Percentiles rank a stretch among this genome's conserved stretches.
Conservation (phyloP, 2,113 vertebrate genomes). For the Sceloporus tristichus region DNA sequence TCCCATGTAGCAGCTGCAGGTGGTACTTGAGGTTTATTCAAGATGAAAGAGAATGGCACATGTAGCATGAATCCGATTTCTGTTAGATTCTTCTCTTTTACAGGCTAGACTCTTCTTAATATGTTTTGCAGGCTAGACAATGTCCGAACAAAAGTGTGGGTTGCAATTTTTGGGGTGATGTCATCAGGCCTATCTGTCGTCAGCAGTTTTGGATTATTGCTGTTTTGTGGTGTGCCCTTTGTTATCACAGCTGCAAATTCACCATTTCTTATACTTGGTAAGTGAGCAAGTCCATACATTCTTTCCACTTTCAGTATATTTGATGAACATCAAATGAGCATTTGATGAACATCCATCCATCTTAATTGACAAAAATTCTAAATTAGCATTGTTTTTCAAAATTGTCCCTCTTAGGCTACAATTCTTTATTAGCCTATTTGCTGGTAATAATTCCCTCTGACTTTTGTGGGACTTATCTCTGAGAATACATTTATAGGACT, state of each 20-base stretch:
- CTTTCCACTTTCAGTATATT: background rate
- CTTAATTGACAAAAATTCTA: background rate
- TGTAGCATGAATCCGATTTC: background rate
- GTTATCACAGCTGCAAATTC: conserved; percentile 82
- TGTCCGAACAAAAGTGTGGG: conserved; percentile 58
- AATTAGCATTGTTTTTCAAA: background rate
- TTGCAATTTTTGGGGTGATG: conserved; percentile 73
- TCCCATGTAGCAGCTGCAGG: background rate
- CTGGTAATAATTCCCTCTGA: background rate
- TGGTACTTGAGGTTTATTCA: background rate
- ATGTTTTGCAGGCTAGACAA: conserved; percentile 29
- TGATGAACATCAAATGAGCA: background rate
- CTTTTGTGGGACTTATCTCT: background rate
- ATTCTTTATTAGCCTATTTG: no score
- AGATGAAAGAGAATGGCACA: background rate
- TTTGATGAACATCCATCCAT: background rate
- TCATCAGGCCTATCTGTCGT: conserved; percentile 80
- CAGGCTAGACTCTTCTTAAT: background rate
- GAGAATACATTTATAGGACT: background rate
- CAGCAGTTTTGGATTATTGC: conserved; percentile 79
- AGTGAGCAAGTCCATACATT: conserved; percentile 46
- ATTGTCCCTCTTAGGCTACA: background rate
- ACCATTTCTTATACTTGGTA: conserved; percentile 87
- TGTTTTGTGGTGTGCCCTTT: conserved; percentile 79
- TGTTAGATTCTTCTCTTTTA: background rate